A percentile compares a stretch with the other conserved stretches of the same genome.
Evolutionary conservation across 37 sponge, comb jelly and placozoan species (phyloP).

Genomic region (Amphimedon queenslandica): DNA sequence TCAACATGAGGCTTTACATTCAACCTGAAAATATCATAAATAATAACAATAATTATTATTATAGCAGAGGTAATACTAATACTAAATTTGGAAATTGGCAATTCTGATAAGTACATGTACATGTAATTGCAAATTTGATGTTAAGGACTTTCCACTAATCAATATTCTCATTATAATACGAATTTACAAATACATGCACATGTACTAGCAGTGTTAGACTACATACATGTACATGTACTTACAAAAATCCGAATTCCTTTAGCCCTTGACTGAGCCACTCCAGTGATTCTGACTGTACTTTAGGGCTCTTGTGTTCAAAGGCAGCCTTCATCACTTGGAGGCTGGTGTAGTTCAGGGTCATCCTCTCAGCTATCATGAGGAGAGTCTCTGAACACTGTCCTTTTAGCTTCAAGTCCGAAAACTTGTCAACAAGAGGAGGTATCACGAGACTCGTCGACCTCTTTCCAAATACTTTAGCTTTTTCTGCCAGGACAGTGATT

Average conservation of each 20-base stretch:
- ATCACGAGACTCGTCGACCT: constrained; percentile 49
- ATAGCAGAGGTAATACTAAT: background rate
- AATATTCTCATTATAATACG: background rate
- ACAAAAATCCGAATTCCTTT: constrained; percentile 78
- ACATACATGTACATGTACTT: no score
- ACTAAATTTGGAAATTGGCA: no score
- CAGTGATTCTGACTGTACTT: constrained; percentile 83
- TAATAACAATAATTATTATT: background rate
- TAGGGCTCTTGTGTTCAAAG: constrained; percentile 87
- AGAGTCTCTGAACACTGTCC: constrained; percentile 50
- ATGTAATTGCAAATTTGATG: no score
- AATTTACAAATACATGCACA: background rate
- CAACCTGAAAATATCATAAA: background rate
- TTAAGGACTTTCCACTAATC: background rate
- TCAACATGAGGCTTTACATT: constrained; percentile 44
- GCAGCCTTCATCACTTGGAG: constrained; percentile 67
- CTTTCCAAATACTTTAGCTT: constrained; percentile 71
- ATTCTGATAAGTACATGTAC: no score
- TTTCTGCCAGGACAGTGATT: constrained; percentile 47
- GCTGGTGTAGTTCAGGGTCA: constrained; percentile 65
- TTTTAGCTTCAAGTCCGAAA: constrained; percentile 76
- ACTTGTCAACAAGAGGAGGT: constrained; percentile 82
- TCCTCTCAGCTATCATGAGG: constrained; percentile 46
- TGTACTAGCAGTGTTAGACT: background rate
- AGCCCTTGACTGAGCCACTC: constrained; percentile 71